These are phyloP conservation scores for Lucilia sericata DNA, from an alignment of 1,140 invertebrate species.

Conservation along the genomic window DNA sequence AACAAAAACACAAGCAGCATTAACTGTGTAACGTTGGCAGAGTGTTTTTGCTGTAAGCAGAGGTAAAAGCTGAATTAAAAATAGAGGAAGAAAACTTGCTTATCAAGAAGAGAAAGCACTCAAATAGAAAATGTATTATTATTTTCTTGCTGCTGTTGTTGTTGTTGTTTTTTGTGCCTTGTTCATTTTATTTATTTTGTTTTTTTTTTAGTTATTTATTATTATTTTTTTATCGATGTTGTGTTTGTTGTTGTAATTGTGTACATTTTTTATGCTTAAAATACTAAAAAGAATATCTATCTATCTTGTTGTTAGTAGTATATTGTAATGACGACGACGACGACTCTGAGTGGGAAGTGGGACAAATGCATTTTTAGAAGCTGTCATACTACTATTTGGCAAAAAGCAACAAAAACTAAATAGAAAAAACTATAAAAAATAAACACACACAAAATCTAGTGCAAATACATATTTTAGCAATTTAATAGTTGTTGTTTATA, in stretches of 20 bases:
- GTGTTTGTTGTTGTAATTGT: constrained; percentile 14
- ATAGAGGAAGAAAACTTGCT: constrained; percentile 34
- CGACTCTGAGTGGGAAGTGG: constrained; percentile 47
- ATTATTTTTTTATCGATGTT: constrained; percentile 35
- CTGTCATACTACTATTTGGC: constrained; percentile 46
- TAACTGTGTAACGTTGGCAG: background rate
- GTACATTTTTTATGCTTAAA: background rate
- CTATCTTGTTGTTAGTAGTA: constrained; percentile 40
- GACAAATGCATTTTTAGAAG: constrained; percentile 49
- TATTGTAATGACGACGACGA: constrained; percentile 44
- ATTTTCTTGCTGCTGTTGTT: constrained; percentile 21
- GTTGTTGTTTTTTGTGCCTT: background rate
- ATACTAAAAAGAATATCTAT: constrained; percentile 4
- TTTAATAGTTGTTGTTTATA: background rate
- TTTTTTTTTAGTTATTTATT: constrained; percentile 42
- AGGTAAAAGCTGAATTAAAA: constrained; percentile 19
- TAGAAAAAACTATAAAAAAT: too few species aligned
- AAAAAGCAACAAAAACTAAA: constrained; percentile 1
- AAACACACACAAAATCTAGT: constrained; percentile 31
- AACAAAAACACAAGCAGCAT: background rate
- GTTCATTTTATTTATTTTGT: constrained; percentile 27
- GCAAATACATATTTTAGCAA: constrained; percentile 43
- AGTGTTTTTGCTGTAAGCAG: background rate
- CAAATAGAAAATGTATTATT: constrained; percentile 42
- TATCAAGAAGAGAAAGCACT: constrained; percentile 44